These are phyloP conservation scores for Drosophila melanosoma DNA, from an alignment of 2,888 invertebrate genomes.

Conservation along the genomic window DNA sequence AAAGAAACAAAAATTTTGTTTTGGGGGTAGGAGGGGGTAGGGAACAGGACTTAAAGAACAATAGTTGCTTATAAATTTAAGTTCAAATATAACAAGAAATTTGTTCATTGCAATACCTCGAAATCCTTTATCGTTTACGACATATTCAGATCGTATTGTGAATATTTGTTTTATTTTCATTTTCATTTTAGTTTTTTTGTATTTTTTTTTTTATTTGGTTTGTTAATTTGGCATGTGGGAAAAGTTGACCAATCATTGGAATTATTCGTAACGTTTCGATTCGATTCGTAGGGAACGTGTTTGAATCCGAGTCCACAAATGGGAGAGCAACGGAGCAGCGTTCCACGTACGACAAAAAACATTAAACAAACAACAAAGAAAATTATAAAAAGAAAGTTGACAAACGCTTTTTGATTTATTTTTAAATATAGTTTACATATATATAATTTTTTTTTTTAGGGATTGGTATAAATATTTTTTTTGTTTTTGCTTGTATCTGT, in stretches of 20 bases:
- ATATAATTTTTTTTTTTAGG: background rate
- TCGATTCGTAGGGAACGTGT: conserved; percentile 75
- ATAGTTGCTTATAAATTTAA: conserved; percentile 79
- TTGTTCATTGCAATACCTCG: conserved; percentile 84
- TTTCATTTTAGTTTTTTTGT: conserved; percentile 28
- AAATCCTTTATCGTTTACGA: conserved; percentile 83
- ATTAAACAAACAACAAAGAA: conserved; percentile 80
- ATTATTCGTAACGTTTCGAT: conserved; percentile 59
- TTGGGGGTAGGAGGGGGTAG: background rate
- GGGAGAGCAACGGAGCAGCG: conserved; percentile 82
- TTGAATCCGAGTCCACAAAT: conserved; percentile 55
- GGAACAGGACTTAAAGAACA: conserved; percentile 65
- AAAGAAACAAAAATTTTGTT: conserved; percentile 40
- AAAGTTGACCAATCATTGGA: conserved; percentile 82
- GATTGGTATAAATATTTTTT: conserved; percentile 22
- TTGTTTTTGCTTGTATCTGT: conserved; percentile 23
- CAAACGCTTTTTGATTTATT: conserved; percentile 67
- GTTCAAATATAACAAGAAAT: conserved; percentile 79
- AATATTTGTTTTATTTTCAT: conserved; percentile 52
- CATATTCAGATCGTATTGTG: conserved; percentile 66
- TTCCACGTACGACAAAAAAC: conserved; percentile 83
- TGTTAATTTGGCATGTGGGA: conserved; percentile 52
- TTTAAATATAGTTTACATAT: conserved; percentile 49
- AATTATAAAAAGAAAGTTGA: conserved; percentile 75
- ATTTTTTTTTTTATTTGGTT: conserved; percentile 33